Base-by-base conservation (phyloP, 1,140 invertebrate species). In the Nautilus pompilius region DNA sequence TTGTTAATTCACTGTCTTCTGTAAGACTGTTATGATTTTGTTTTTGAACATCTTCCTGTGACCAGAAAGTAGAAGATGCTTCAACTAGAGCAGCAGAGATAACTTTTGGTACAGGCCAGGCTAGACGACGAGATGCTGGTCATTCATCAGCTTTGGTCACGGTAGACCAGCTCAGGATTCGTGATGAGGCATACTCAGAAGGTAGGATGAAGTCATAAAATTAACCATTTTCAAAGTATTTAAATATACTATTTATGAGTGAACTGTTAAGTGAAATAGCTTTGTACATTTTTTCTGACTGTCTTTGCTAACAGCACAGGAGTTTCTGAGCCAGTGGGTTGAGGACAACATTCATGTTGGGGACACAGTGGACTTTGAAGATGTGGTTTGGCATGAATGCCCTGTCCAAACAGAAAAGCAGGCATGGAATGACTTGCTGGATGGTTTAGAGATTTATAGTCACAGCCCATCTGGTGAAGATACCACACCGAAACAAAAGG, bases 241-340 rank as follows among this genome's bases (percentile, higher is more conserved):
- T n/a, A n/a, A n/a, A n/a, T n/a, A 17, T 51, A 17, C 13, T 13
- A 8, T 24, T 8, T 15, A 13, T 8, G 8, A 22, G 49, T 8
- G 13, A 8, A 22, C 6, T 8, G 13, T 24, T 22, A 24, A 13
- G 8, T 8, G 13, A 8, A 17, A 8, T 17, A 51, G 24, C 13
- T 15, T 20, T 13, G 33, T 32, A n/a, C n/a, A n/a, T 15, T 22
- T n/a, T 20, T 33, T 58, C n/a, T 33, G 8, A 3, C 17, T 29
- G 54, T 36, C 48, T 36, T 15, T 30, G 28, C 20, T 24, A 22
- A 20, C 63, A 72, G 75, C 75, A 28, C 66, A 75, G 59, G 73
- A 75, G 6, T 41, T 77, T 8, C 60, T 77, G 15, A 63, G 54
- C 15, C 69, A 77, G 48, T 77, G 75, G 75, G 58, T 77, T 6